Evolutionary conservation across 1,140 invertebrate genomes (phyloP).

Genomic region (Neoseiulus cucumeris): DNA sequence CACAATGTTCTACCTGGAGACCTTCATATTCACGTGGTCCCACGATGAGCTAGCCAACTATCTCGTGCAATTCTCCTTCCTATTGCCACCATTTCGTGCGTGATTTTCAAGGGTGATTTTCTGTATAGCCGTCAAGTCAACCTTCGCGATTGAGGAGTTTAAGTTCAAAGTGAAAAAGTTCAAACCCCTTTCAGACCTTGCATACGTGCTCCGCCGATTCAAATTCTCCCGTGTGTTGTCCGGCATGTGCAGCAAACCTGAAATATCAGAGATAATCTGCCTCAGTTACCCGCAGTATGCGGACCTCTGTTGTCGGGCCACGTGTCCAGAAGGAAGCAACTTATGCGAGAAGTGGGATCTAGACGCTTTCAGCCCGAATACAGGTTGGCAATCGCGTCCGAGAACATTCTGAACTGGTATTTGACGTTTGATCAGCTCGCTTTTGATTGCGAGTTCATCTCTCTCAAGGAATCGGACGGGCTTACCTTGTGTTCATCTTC

Average conservation of each 20-base stretch:
- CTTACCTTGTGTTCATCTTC: no score
- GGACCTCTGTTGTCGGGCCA: background rate
- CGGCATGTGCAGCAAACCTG: background rate
- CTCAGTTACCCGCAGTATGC: background rate
- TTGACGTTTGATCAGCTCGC: background rate
- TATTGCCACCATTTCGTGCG: background rate
- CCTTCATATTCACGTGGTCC: background rate
- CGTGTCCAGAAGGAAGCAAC: background rate
- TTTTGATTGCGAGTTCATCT: background rate
- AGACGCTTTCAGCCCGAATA: background rate
- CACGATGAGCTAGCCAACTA: background rate
- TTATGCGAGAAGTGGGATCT: background rate
- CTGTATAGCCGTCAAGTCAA: no score
- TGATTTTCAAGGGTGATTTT: background rate
- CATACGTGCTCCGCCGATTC: background rate
- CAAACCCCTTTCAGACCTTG: background rate
- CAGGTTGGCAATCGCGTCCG: background rate
- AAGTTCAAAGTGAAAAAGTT: no score
- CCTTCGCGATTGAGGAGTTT: no score
- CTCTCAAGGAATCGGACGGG: background rate
- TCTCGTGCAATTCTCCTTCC: background rate
- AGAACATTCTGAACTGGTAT: background rate
- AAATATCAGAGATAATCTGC: background rate
- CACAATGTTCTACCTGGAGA: background rate
- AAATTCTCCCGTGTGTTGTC: background rate